Conservation (phyloP, 2,113 vertebrate genomes). For the Nycticryphes semicollaris region DNA sequence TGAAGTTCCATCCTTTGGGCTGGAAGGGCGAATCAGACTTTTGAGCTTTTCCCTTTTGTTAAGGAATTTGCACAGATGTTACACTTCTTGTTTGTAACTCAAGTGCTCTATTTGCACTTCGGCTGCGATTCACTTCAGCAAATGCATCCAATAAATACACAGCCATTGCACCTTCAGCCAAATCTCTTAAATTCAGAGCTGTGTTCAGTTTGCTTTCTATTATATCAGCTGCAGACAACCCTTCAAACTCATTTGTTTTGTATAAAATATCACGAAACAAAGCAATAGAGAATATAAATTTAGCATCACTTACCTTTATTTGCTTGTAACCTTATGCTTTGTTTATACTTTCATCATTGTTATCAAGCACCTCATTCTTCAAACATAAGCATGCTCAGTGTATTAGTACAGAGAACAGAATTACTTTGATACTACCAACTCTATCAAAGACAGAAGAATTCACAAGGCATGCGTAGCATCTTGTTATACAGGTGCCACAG, state of each 20-base stretch:
- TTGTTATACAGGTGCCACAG: constrained; percentile 61
- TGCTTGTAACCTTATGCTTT: constrained; percentile 38
- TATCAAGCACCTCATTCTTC: constrained; percentile 72
- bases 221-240: not conserved
- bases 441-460: constrained; percentile 72
- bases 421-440: constrained; percentile 71
- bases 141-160: not conserved
- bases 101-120: not conserved
- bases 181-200: not conserved
- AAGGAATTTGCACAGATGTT: not conserved
- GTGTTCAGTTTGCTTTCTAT: not conserved
- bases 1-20: not conserved
- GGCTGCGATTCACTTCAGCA: not conserved
- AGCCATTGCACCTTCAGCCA: not conserved
- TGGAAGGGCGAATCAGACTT: not conserved
- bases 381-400: constrained; percentile 81
- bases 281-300: not conserved
- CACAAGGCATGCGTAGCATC: constrained; percentile 79
- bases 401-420: constrained; percentile 81
- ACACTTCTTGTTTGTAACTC: not conserved
- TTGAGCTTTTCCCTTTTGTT: not conserved
- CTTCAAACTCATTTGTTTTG: not conserved
- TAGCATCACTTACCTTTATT: constrained; percentile 72
- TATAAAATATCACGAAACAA: not conserved
- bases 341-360: constrained; percentile 48